Percentiles rank a stretch among this genome's conserved stretches.
phyloP scores from a whole-genome alignment of 2,888 invertebrate genomes.

The Cryptophagus acutangulus region DNA sequence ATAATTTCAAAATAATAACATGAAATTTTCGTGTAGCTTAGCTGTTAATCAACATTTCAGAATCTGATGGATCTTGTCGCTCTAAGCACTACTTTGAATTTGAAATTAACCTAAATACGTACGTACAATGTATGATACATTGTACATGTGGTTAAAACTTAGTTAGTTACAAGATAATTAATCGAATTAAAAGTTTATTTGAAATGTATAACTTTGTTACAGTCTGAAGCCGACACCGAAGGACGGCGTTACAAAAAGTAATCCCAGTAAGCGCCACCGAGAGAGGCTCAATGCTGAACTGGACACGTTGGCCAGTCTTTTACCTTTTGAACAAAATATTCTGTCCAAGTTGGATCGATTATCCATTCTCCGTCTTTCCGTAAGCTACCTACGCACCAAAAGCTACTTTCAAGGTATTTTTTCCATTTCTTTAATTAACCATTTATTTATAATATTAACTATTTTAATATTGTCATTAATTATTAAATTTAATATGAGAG shows the following conservation, averaged over 20 bases:
- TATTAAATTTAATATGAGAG: no score
- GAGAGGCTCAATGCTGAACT: conserved; percentile 97
- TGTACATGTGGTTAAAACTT: no score
- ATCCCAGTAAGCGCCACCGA: conserved; percentile 97
- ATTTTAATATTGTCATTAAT: no score
- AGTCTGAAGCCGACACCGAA: conserved; percentile 93
- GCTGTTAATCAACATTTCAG: conserved; percentile 1
- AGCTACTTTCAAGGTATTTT: conserved; percentile 96
- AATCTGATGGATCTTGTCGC: not conserved
- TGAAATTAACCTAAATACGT: not conserved
- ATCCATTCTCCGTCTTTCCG: conserved; percentile 94
- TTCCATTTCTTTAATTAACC: no score
- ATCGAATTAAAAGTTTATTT: no score
- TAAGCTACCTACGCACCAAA: conserved; percentile 97
- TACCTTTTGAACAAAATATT: conserved; percentile 97
- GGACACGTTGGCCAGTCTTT: conserved; percentile 89
- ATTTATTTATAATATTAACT: no score
- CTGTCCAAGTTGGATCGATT: conserved; percentile 96
- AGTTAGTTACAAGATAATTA: no score
- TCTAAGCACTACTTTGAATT: not conserved
- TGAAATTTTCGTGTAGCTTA: not conserved
- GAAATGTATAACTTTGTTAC: conserved; percentile 49
- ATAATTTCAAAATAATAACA: conserved; percentile 1
- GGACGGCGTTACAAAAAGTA: conserved; percentile 92
- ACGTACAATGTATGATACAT: no score